Evolutionary conservation across 1,140 invertebrate genomes (phyloP), one percentile per base, ranked within the genome.

Genomic region (Danaus melanippus): DNA sequence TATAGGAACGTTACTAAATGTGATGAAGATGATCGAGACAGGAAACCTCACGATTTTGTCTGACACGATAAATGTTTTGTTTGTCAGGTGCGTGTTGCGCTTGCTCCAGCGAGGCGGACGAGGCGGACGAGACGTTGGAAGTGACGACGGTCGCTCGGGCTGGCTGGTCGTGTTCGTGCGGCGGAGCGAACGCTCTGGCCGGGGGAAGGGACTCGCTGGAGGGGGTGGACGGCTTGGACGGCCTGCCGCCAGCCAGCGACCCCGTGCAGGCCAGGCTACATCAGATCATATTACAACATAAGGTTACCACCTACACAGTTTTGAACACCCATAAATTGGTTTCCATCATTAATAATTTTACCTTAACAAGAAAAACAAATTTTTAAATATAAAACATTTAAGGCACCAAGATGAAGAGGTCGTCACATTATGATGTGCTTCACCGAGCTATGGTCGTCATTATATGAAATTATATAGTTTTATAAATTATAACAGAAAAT

Each of bases 231-330:
- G 57, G 45, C 50, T 75, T 93, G n/a, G 95, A 97, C 87, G 96
- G 96, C 47, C 87, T 97, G 62, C 90, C 93, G 43, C 91, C 93
- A 51, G 90, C 93, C 59, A 89, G 91, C 63, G 95, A 94, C 74
- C 92, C 94, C 54, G 87, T 94, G 60, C 95, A 96, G 76, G 90
- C 92, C 69, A 82, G 95, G 59, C 85, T 97, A 62, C 90, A 92
- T 76, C 93, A 96, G 75, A 93, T 96, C 58, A 92, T 94, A 61
- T 84, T 91, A 32, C 92, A 94, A 62, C 92, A 95, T 73, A 92
- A 92, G 90, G 94, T 95, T 7, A 41, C 49, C 40, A n/a, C n/a
- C n/a, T n/a, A n/a, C 56, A 2, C 43, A 47, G 12, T 50, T 51
- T 15, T 15, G 1, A 15, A 45, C 15, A 6, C 50, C 4, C 21